Evolutionary conservation across 2,888 invertebrate species (phyloP).

Genomic region (Pecten maximus): DNA sequence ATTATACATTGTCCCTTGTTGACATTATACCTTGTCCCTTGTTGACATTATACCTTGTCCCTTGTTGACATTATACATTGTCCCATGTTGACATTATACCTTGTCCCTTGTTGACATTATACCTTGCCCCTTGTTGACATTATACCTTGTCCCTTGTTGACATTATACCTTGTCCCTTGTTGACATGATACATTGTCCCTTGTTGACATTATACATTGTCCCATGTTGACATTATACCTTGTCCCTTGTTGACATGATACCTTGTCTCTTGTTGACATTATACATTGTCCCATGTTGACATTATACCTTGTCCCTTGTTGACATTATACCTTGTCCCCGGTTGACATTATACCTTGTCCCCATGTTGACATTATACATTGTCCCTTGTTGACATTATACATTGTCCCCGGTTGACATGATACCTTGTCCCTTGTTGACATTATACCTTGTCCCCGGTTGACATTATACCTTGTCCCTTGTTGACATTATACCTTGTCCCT

Average conservation of each 20-base stretch:
- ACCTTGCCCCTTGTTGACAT: not conserved
- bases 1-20: not conserved
- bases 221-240: not conserved
- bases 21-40: not conserved
- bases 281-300: not conserved
- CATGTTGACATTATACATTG: too few species aligned
- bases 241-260: not conserved
- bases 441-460: too few species aligned
- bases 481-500: too few species aligned
- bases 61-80: not conserved
- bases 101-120: too few species aligned
- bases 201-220: not conserved
- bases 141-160: not conserved
- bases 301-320: too few species aligned
- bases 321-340: too few species aligned
- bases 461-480: too few species aligned
- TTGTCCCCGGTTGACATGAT: too few species aligned
- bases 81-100: conserved; percentile 63
- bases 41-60: not conserved
- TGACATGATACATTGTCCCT: not conserved
- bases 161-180: conserved; percentile 75
- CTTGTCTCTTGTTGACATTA: not conserved
- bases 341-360: too few species aligned
- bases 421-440: too few species aligned
- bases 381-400: too few species aligned